phyloP scores from a whole-genome alignment of 2,797 vertebrate species.

The Chrosomus eos region DNA sequence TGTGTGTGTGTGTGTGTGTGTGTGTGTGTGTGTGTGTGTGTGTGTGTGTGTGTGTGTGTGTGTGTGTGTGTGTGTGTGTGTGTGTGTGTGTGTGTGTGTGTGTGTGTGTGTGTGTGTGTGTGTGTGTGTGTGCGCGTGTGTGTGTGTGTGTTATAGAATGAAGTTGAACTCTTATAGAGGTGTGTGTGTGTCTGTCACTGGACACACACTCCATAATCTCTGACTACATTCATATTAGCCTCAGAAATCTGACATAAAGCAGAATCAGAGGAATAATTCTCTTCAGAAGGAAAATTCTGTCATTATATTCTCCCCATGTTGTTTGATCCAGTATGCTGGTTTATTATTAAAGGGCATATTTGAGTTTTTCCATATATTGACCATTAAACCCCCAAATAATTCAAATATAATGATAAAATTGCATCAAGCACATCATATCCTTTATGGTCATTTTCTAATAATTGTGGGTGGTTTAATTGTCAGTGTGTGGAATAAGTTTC shows the following conservation, averaged over 20 bases:
- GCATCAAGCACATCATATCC: background rate
- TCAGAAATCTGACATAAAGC: background rate
- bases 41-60: no score
- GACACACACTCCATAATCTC: background rate
- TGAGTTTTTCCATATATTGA: background rate
- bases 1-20: no score
- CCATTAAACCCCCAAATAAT: background rate
- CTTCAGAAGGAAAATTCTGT: background rate
- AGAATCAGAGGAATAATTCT: background rate
- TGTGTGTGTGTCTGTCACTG: no score
- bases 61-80: no score
- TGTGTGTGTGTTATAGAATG: no score
- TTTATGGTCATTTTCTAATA: background rate
- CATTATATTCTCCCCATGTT: background rate
- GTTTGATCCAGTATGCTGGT: background rate
- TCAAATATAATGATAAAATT: background rate
- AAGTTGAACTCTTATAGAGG: no score
- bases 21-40: background rate
- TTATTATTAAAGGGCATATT: background rate
- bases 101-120: no score
- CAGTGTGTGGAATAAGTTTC: background rate
- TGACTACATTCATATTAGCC: background rate
- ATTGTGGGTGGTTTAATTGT: background rate
- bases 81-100: no score
- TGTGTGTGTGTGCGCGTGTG: no score